phyloP scores from a whole-genome alignment of 2,888 invertebrate genomes.

The Ornithoptera alexandrae region DNA sequence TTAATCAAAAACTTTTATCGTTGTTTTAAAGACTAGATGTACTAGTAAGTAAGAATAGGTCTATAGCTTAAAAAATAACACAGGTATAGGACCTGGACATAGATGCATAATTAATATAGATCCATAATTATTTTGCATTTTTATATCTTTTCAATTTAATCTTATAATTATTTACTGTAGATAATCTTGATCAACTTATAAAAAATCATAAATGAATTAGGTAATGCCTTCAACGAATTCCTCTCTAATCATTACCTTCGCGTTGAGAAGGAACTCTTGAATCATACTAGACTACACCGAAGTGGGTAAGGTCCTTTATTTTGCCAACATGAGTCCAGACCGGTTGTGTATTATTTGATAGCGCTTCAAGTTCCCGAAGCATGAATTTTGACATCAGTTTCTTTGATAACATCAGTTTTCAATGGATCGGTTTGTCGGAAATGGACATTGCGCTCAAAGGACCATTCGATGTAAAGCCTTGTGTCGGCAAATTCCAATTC shows the following conservation, averaged over 20 bases:
- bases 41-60: too few species aligned
- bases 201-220: neutral
- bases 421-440: constrained; percentile 69
- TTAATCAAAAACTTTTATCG: too few species aligned
- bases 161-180: too few species aligned
- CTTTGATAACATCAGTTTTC: constrained; percentile 66
- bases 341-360: constrained; percentile 27
- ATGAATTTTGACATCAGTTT: constrained; percentile 64
- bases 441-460: constrained; percentile 68
- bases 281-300: neutral
- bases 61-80: too few species aligned
- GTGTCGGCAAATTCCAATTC: constrained; percentile 65
- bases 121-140: too few species aligned
- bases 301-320: constrained; percentile 13
- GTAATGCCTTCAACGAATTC: neutral
- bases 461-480: constrained; percentile 51
- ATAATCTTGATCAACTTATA: neutral
- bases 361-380: constrained; percentile 24
- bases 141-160: too few species aligned
- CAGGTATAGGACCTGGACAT: too few species aligned
- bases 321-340: constrained; percentile 23
- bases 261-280: neutral
- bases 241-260: neutral
- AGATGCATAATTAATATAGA: too few species aligned
- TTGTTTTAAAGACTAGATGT: too few species aligned